Conservation (phyloP, 2,797 vertebrate genomes). For the Enteromius trimaculatus region DNA sequence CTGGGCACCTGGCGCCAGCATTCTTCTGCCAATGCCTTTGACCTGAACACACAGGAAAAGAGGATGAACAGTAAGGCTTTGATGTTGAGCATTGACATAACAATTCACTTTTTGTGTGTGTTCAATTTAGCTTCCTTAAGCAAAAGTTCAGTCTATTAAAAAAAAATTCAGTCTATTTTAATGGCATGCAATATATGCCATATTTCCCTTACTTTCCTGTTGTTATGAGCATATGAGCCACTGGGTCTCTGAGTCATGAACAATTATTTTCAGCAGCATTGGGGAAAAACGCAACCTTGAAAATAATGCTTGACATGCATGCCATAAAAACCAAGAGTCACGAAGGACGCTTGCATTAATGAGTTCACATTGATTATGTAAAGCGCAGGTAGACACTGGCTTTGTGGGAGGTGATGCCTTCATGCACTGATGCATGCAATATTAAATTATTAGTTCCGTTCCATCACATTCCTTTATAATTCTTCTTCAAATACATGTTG, state of each 20-base stretch:
- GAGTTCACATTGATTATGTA: conserved; percentile 58
- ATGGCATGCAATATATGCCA: background rate
- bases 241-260: conserved; percentile 53
- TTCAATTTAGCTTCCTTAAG: background rate
- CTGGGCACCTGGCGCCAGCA: conserved; percentile 88
- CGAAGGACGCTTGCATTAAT: conserved; percentile 58
- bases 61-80: conserved; percentile 6
- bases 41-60: conserved; percentile 60
- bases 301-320: conserved; percentile 56
- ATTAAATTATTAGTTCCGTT: conserved; percentile 72
- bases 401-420: conserved; percentile 9
- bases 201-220: background rate
- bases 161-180: background rate
- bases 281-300: conserved; percentile 43
- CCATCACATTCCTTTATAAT: conserved; percentile 68
- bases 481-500: conserved; percentile 70
- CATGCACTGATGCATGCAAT: conserved; percentile 64
- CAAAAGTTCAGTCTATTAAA: background rate
- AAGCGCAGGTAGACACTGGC: conserved; percentile 65
- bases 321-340: conserved; percentile 61
- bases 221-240: conserved; percentile 14
- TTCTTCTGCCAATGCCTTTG: conserved; percentile 88
- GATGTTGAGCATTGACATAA: background rate
- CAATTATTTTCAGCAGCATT: conserved; percentile 53
- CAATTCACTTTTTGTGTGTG: too few species aligned